A percentile compares a stretch with the other conserved stretches of the same genome.
These are phyloP conservation scores for Seriola aureovittata DNA, from an alignment of 2,113 vertebrate species.

Conservation along the genomic window DNA sequence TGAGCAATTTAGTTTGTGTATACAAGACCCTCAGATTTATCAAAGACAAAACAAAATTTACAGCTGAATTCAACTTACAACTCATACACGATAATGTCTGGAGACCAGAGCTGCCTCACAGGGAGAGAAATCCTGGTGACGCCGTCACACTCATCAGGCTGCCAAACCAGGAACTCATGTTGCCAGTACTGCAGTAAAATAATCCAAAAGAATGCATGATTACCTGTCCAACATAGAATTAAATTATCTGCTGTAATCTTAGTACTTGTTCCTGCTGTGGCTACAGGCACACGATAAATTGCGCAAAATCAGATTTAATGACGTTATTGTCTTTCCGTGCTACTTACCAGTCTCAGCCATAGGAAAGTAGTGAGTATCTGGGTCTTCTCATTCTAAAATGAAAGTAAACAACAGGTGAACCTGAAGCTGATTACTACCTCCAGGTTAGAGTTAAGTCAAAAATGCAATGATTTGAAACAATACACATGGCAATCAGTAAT, in stretches of 20 bases:
- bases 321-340: not conserved
- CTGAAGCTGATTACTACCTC: not conserved
- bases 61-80: slow-evolving; percentile 73
- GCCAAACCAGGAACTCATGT: slow-evolving; percentile 86
- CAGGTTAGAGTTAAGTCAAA: not conserved
- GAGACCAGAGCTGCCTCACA: slow-evolving; percentile 85
- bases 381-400: slow-evolving; percentile 84
- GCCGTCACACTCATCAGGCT: slow-evolving; percentile 80
- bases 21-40: not conserved
- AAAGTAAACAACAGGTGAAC: slow-evolving; percentile 16
- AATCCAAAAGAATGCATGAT: not conserved
- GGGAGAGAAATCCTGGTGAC: slow-evolving; percentile 84
- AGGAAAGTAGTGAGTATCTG: slow-evolving; percentile 88
- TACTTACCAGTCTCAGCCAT: slow-evolving; percentile 85
- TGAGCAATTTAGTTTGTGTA: not conserved
- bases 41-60: not conserved
- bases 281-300: not conserved
- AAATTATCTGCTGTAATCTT: not conserved
- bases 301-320: not conserved
- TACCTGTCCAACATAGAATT: not conserved
- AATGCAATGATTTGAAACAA: not conserved
- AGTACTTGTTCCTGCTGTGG: not conserved
- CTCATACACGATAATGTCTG: slow-evolving; percentile 88
- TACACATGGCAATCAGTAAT: not conserved
- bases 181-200: slow-evolving; percentile 82